A percentile compares a stretch with the other conserved stretches of the same genome.
Conservation (phyloP, 2,113 vertebrate genomes). For the Procavia capensis region DNA sequence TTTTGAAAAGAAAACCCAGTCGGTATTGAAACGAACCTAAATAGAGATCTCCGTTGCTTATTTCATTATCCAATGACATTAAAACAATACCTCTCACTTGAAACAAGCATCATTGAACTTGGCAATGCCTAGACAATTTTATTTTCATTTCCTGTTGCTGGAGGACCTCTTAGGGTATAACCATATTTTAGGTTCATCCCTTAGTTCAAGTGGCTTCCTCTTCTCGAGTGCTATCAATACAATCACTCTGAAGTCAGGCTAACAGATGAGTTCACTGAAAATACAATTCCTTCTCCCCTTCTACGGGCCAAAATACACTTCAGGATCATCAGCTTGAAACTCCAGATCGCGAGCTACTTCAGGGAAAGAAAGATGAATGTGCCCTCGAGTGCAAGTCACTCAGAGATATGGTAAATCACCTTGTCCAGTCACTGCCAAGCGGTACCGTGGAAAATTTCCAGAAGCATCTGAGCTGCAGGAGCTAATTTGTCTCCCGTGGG, state of each 20-base stretch:
- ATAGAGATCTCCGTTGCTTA: background rate
- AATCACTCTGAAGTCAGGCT: slow-evolving; percentile 12
- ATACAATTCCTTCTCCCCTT: background rate
- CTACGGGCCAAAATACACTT: slow-evolving; percentile 2
- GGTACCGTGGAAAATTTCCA: background rate
- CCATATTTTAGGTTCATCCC: background rate
- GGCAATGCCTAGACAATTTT: background rate
- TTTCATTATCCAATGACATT: background rate
- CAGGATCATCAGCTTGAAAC: background rate
- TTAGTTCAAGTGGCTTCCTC: slow-evolving; percentile 29
- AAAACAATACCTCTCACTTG: background rate
- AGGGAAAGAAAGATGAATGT: background rate
- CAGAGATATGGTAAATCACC: background rate
- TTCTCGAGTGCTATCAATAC: background rate
- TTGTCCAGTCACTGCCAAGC: background rate
- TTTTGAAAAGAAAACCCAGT: background rate
- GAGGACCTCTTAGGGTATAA: background rate
- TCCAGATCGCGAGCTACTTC: background rate
- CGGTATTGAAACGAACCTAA: slow-evolving; percentile 30
- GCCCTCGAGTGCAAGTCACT: background rate
- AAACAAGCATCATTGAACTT: background rate
- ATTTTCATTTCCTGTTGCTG: background rate
- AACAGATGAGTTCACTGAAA: slow-evolving; percentile 49
- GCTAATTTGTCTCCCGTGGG: background rate
- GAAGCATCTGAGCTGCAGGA: background rate